Evolutionary conservation across 2,797 vertebrate genomes (phyloP).

Genomic region (Vipera ursinii): DNA sequence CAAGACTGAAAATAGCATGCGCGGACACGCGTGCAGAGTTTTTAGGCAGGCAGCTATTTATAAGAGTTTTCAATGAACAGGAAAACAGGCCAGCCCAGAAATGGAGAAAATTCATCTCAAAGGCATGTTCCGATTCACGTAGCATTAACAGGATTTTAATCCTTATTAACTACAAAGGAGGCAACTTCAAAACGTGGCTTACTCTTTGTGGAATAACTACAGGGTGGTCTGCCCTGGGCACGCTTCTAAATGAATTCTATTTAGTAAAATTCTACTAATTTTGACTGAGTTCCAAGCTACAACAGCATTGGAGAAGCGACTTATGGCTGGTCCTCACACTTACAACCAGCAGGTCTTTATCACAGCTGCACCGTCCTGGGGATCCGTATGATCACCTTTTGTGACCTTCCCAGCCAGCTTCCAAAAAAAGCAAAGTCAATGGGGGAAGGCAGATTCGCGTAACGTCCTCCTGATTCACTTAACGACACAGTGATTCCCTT

Average conservation of each 20-base stretch:
- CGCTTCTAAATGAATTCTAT: not conserved
- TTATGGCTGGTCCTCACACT: too few species aligned
- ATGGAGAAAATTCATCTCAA: not conserved
- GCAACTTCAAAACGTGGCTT: not conserved
- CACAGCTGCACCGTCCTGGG: too few species aligned
- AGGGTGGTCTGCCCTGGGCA: too few species aligned
- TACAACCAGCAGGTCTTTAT: too few species aligned
- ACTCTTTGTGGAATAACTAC: not conserved
- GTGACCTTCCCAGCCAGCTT: too few species aligned
- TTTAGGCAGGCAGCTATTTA: not conserved
- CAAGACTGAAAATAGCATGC: not conserved
- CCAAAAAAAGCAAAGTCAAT: too few species aligned
- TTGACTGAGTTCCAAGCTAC: not conserved
- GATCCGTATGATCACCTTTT: too few species aligned
- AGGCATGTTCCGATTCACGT: not conserved
- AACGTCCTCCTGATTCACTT: too few species aligned
- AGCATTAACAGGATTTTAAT: not conserved
- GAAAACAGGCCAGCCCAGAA: not conserved
- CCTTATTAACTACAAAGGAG: not conserved
- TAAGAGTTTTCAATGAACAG: not conserved
- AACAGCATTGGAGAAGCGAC: rapidly evolving
- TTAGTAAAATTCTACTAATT: too few species aligned
- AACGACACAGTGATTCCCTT: too few species aligned
- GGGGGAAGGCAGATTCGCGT: too few species aligned
- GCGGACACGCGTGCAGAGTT: not conserved